Evolutionary conservation across 2,113 vertebrate genomes (phyloP).

Genomic region (Danio rerio): DNA sequence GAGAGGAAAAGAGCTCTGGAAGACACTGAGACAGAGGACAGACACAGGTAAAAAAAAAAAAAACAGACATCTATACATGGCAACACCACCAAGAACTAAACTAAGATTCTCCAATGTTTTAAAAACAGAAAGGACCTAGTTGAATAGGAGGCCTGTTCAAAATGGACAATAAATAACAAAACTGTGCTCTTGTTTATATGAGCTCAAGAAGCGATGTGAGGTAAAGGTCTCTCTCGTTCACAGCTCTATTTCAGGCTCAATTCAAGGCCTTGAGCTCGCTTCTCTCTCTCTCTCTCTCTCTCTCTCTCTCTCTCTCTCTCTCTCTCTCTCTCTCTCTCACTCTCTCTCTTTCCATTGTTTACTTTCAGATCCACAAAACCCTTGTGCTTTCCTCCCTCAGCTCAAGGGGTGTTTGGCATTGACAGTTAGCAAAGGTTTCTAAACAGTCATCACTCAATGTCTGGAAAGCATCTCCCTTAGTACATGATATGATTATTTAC

Average conservation of each 20-base stretch:
- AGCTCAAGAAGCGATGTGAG: conserved; percentile 17
- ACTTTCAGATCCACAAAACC: conserved; percentile 31
- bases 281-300: background rate
- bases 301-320: too few relatives aligned
- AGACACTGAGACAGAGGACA: conserved; percentile 36
- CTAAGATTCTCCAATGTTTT: background rate
- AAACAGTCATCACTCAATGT: background rate
- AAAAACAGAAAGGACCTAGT: background rate
- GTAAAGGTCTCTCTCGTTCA: conserved; percentile 2
- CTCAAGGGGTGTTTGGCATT: conserved; percentile 8
- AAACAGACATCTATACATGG: background rate
- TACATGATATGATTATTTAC: background rate
- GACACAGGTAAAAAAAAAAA: conserved; percentile 40
- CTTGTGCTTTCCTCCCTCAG: background rate
- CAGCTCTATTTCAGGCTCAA: conserved; percentile 38
- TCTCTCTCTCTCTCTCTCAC: too few relatives aligned
- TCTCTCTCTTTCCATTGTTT: conserved; percentile 51
- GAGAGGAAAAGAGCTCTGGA: conserved; percentile 47
- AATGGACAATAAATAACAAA: background rate
- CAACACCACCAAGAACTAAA: background rate
- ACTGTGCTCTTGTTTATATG: conserved; percentile 28
- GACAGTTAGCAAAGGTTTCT: conserved; percentile 6
- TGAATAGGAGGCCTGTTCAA: background rate
- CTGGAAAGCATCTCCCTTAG: background rate
- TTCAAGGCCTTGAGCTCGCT: conserved; percentile 11